phyloP scores from a whole-genome alignment of 2,797 vertebrate genomes.

The Harpagifer antarcticus region DNA sequence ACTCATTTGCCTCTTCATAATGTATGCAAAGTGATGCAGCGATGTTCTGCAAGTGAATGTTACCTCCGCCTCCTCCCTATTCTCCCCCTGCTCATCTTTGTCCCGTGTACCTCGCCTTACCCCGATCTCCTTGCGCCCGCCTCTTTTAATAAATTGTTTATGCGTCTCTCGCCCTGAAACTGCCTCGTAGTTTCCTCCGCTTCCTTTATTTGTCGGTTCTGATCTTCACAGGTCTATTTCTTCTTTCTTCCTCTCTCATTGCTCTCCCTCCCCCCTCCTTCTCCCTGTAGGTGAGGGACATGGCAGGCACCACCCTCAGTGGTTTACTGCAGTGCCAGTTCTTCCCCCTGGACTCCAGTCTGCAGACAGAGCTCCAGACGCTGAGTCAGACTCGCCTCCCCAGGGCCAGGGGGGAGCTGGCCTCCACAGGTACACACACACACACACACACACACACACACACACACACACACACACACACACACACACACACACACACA shows the following conservation, averaged over 20 bases:
- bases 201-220: constrained; percentile 52
- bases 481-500: constrained; percentile 8
- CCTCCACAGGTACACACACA: constrained; percentile 77
- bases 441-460: constrained; percentile 27
- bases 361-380: constrained; percentile 96
- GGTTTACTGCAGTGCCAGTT: constrained; percentile 97
- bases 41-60: constrained; percentile 61
- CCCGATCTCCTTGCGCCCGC: constrained; percentile 34
- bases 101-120: constrained; percentile 30
- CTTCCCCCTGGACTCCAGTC: constrained; percentile 91
- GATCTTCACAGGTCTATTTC: constrained; percentile 26
- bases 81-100: constrained; percentile 29
- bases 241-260: constrained; percentile 16
- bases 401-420: constrained; percentile 92
- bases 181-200: constrained; percentile 28
- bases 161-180: constrained; percentile 50
- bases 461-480: constrained; percentile 19
- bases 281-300: constrained; percentile 92
- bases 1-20: constrained; percentile 65
- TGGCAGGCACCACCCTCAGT: constrained; percentile 96
- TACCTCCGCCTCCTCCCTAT: constrained; percentile 30
- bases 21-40: constrained; percentile 64
- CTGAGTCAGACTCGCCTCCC: constrained; percentile 96
- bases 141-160: constrained; percentile 64
- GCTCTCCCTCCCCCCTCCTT: constrained; percentile 1